phyloP scores from a whole-genome alignment of 2,888 invertebrate genomes.

The Sphaerophoria taeniata region DNA sequence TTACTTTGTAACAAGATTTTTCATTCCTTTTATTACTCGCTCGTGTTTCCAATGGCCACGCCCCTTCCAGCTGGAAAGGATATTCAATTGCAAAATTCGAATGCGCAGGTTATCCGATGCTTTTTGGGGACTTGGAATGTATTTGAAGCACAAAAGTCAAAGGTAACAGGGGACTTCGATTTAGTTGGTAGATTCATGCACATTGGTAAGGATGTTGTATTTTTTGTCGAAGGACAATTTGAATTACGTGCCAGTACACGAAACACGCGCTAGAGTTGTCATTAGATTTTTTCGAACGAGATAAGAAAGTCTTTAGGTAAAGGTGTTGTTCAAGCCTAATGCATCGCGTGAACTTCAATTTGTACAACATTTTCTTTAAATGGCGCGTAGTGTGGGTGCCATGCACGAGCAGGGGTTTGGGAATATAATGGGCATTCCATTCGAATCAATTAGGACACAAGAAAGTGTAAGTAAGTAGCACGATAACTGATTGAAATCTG shows the following conservation, averaged over 20 bases:
- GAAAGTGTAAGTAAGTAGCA: constrained; percentile 57
- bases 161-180: constrained; percentile 8
- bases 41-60: constrained; percentile 29
- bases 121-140: constrained; percentile 7
- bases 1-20: too few species aligned
- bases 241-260: constrained; percentile 16
- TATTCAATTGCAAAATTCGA: constrained; percentile 8
- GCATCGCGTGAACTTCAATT: constrained; percentile 81
- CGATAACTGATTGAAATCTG: constrained; percentile 62
- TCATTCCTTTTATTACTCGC: not conserved
- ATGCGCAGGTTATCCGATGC: constrained; percentile 73
- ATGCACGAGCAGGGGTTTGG: too few species aligned
- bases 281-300: constrained; percentile 37
- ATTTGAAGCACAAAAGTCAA: constrained; percentile 17
- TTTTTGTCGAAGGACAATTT: not conserved
- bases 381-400: constrained; percentile 44
- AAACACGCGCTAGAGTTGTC: constrained; percentile 51
- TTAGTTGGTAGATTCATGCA: constrained; percentile 49
- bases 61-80: constrained; percentile 53
- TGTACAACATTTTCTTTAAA: constrained; percentile 77
- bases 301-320: constrained; percentile 33
- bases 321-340: constrained; percentile 68
- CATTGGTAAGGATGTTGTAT: not conserved
- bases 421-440: constrained; percentile 24
- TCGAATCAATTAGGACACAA: constrained; percentile 66